phyloP scores from a whole-genome alignment of 2,888 invertebrate genomes.

The Halictus ligatus region DNA sequence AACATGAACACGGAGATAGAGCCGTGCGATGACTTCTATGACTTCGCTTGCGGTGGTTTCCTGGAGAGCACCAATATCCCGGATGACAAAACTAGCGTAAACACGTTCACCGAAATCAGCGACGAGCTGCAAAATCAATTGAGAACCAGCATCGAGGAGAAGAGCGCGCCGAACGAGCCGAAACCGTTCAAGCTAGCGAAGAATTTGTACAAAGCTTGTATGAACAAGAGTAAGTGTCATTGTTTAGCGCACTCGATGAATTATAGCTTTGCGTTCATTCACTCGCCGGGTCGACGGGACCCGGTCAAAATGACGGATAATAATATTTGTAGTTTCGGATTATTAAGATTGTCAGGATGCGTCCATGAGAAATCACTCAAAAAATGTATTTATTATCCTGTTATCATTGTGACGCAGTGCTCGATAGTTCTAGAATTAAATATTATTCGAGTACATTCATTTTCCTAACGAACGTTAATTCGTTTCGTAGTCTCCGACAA shows the following conservation, averaged over 20 bases:
- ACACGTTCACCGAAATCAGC: slow-evolving; percentile 91
- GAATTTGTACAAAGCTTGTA: slow-evolving; percentile 93
- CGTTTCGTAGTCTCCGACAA: background rate
- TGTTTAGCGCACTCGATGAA: background rate
- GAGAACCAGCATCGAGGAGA: slow-evolving; percentile 89
- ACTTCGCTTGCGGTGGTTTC: slow-evolving; percentile 92
- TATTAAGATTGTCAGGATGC: background rate
- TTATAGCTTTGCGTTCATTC: background rate
- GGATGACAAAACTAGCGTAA: slow-evolving; percentile 92
- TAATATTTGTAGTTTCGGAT: background rate
- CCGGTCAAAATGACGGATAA: background rate
- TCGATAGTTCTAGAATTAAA: too few relatives aligned
- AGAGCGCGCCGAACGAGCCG: slow-evolving; percentile 86
- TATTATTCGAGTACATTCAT: too few relatives aligned
- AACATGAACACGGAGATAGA: slow-evolving; percentile 90
- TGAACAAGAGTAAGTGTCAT: slow-evolving; percentile 91
- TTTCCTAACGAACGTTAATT: too few relatives aligned
- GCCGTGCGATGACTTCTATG: slow-evolving; percentile 93
- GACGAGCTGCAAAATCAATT: slow-evolving; percentile 91
- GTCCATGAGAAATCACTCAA: background rate
- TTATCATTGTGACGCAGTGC: background rate
- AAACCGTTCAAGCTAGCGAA: slow-evolving; percentile 92
- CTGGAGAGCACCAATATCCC: slow-evolving; percentile 90
- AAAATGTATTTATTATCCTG: background rate
- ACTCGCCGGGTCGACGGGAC: too few relatives aligned